Evolutionary conservation across 2,113 vertebrate genomes (phyloP), one percentile per base, ranked within the genome.

Genomic region (Colinus virginianus): DNA sequence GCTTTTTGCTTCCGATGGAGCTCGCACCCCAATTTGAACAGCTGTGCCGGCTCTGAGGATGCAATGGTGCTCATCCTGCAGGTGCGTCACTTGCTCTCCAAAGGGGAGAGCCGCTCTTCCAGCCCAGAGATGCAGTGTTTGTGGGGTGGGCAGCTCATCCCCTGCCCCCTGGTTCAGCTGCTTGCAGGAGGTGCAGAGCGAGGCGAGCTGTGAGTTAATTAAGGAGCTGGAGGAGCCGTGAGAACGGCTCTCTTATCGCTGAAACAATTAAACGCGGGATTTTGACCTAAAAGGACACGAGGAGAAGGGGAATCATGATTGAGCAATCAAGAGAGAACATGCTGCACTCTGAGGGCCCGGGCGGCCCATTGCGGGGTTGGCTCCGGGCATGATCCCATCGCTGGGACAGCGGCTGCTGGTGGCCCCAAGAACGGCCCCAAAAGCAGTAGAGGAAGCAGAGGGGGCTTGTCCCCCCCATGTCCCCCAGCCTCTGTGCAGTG

Each of bases 1-100:
- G 55, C 19, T 13, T 16, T 22, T 6, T 10, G 46, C 38, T 74
- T 7, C 4, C 1, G 13, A 2, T 0, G 0, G 63, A 21, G 14
- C 21, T 61, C 32, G 36, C 43, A 55, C 25, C 32, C 40, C 40
- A 11, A 13, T 40, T 38, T 46, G 7, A 8, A 2, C 5, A 13
- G 68, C 32, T 1, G 2, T 1, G 22, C 15, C 9, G 43, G 32
- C 2, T 49, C 61, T 1, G 34, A 30, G 53, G 42, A 6, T 64
- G 67, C n/a, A 1, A 2, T 20, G 36, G 16, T 43, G 20, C 34
- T 30, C 5, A 6, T 10, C 67, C 48, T 18, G 19, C 34, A 5
- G 1, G 1, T 13, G 23, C 34, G 49, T 30, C 40, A 13, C 21
- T 22, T 13, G 1, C 32, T 6, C 7, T 28, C 32, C 7, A 13